Conservation (phyloP, 2,113 vertebrate species). For the Prinia subflava region DNA sequence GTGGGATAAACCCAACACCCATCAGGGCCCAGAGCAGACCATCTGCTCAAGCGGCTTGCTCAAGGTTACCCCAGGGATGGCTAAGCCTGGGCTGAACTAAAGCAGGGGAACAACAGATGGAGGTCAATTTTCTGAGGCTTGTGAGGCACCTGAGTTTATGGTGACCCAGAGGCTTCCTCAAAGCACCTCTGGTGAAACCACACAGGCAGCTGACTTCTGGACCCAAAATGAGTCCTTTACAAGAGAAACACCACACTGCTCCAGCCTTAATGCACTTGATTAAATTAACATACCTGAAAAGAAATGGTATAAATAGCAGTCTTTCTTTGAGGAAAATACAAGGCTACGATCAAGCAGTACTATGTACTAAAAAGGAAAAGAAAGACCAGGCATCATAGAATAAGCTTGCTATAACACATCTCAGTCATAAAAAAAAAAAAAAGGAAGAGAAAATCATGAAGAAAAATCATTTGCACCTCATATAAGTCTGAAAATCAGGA, state of each 20-base stretch:
- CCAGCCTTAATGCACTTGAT: not conserved
- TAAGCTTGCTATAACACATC: not conserved
- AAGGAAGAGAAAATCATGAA: not conserved
- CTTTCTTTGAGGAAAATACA: not conserved
- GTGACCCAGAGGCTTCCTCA: constrained; percentile 12
- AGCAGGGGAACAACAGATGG: constrained; percentile 40
- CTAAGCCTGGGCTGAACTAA: not conserved
- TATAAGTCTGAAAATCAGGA: not conserved
- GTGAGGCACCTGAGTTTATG: not conserved
- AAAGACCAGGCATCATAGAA: not conserved
- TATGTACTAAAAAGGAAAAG: not conserved
- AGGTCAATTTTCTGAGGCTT: constrained; percentile 21
- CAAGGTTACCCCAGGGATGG: not conserved
- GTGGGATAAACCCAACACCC: not conserved
- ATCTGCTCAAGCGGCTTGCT: constrained; percentile 19
- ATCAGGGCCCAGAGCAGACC: not conserved
- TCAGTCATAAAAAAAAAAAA: not conserved
- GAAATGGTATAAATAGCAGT: not conserved
- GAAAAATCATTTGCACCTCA: not conserved
- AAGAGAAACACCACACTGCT: constrained; percentile 29
- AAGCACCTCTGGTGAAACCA: constrained; percentile 47
- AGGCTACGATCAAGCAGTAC: not conserved
- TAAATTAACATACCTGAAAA: constrained; percentile 58
- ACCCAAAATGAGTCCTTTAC: constrained; percentile 31
- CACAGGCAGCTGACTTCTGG: not conserved